Percentiles rank a stretch among this genome's conserved stretches.
Conservation (phyloP, 2,113 vertebrate species). For the Shinisaurus crocodilurus region DNA sequence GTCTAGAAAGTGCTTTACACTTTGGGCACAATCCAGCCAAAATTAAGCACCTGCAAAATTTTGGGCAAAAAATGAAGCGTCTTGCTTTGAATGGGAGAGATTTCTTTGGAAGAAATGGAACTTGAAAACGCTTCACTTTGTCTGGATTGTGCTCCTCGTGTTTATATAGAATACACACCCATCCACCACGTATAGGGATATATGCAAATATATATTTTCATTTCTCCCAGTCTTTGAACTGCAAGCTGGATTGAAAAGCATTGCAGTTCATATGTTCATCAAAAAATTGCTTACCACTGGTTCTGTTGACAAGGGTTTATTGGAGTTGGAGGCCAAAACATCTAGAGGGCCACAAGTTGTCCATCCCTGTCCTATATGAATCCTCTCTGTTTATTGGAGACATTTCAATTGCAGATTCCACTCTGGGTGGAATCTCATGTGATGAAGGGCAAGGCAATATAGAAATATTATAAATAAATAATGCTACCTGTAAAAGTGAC, state of each 20-base stretch:
- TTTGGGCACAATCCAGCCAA: background rate
- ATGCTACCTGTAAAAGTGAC: no score
- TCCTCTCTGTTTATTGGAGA: no score
- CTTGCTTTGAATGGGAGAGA: background rate
- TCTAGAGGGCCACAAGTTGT: no score
- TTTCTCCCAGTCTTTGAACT: background rate
- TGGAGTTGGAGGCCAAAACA: no score
- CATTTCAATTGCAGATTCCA: no score
- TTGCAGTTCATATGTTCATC: background rate
- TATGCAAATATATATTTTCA: background rate
- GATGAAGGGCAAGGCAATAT: no score
- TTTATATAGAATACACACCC: background rate
- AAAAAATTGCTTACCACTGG: background rate
- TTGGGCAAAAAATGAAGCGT: background rate
- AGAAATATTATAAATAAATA: no score
- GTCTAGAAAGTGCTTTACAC: background rate
- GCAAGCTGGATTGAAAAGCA: background rate
- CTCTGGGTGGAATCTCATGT: no score
- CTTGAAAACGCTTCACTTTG: background rate
- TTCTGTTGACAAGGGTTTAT: no score
- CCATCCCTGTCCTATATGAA: no score
- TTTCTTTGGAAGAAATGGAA: background rate
- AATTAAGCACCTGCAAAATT: background rate
- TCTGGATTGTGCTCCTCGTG: background rate
- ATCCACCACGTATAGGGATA: background rate